phyloP scores from a whole-genome alignment of 2,797 vertebrate species.

The Sternarchorhynchus goeldii region DNA sequence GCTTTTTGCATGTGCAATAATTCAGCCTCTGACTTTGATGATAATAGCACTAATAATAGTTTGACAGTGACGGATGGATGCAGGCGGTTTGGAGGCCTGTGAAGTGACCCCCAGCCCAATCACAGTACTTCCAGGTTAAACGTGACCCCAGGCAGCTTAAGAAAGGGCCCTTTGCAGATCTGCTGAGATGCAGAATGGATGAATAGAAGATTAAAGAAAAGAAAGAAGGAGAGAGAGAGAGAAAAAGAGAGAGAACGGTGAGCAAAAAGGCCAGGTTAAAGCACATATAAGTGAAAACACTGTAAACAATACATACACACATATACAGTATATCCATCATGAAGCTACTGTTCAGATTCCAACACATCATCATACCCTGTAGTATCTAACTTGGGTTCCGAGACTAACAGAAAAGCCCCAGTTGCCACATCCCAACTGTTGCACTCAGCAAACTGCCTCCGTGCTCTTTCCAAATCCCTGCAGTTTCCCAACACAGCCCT shows the following conservation, averaged over 20 bases:
- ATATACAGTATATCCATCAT: background rate
- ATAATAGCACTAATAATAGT: slow-evolving; percentile 63
- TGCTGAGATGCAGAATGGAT: slow-evolving; percentile 51
- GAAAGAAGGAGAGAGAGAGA: slow-evolving; percentile 29
- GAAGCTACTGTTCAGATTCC: background rate
- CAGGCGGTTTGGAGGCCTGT: slow-evolving; percentile 51
- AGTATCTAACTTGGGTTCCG: slow-evolving; percentile 20
- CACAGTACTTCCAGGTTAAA: slow-evolving; percentile 66
- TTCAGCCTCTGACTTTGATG: slow-evolving; percentile 62
- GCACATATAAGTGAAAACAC: slow-evolving; percentile 16
- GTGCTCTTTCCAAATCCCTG: slow-evolving; percentile 30
- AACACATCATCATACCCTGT: background rate
- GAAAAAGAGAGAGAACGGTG: slow-evolving; percentile 23
- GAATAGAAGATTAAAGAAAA: slow-evolving; percentile 32
- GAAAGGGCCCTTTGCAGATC: slow-evolving; percentile 43
- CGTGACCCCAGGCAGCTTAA: slow-evolving; percentile 60
- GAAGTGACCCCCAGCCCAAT: slow-evolving; percentile 64
- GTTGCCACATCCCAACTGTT: slow-evolving; percentile 38
- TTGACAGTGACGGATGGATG: slow-evolving; percentile 65
- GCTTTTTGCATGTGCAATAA: slow-evolving; percentile 59
- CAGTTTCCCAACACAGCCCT: slow-evolving; percentile 32
- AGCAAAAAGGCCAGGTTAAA: slow-evolving; percentile 2
- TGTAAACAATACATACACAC: slow-evolving; percentile 10
- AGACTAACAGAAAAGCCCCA: slow-evolving; percentile 30
- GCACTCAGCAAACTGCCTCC: slow-evolving; percentile 27